Evolutionary conservation across 2,888 invertebrate genomes (phyloP), one percentile per base, ranked within the genome.

Genomic region (Noctua pronuba): DNA sequence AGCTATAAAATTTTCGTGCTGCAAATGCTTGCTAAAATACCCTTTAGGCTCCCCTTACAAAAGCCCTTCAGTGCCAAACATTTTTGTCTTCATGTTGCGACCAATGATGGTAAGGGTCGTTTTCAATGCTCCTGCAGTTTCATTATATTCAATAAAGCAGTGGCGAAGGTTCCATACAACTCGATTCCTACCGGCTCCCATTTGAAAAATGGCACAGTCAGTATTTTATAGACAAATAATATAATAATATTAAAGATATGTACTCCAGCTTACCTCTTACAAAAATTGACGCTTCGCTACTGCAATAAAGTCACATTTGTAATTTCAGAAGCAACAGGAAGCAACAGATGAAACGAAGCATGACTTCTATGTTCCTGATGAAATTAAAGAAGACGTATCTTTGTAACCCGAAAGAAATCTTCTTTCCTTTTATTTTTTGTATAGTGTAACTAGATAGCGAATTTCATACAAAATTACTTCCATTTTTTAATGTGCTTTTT

Each of bases 311-410:
- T 58, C 8, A 18, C n/a, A 24, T 67, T 73, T 76, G 24, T 69
- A 11, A 62, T 84, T 84, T 38, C 86, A 84, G 83, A 72, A 38
- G 31, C 78, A 77, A 82, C 65, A 73, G 21, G 49, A 73, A 46
- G 21, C 28, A 60, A 16, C 46, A 6, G 41, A 77, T 62, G 10
- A 82, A 80, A 10, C 70, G 46, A 67, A 58, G n/a, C 86, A 81
- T 49, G 94, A 95, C 84, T 95, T 95, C 84, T 95, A 95, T 80
- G 90, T 92, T 44, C 95, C 95, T 1, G 92, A 88, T 60, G 71
- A 79, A 71, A 67, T 81, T 28, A 77, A 65, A 16, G 73, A 79
- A 24, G 38, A 38, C 2, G 16, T 24, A 21, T 82, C 38, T 35
- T 69, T 69, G 68, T 62, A 44, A 2, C 16, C 46, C 35, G 13